Conservation (phyloP, 53 echinoderm and acorn worm species). For the Holothuria leucospilota region DNA sequence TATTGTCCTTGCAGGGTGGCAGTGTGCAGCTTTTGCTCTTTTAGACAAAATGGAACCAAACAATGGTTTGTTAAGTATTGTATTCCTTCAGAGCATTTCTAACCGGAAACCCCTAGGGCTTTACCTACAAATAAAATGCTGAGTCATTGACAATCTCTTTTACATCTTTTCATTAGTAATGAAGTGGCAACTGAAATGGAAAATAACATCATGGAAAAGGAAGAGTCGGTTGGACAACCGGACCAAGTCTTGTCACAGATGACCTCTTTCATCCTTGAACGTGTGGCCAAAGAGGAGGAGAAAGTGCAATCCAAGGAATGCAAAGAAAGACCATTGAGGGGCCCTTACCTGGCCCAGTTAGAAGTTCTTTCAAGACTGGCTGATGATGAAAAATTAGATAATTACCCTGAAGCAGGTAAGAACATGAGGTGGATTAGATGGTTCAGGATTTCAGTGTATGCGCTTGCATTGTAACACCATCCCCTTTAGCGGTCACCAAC, state of each 20-base stretch:
- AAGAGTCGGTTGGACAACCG: slow-evolving; percentile 30
- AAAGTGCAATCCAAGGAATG: slow-evolving; percentile 37
- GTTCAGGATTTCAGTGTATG: too few relatives aligned
- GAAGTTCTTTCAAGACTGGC: slow-evolving; percentile 62
- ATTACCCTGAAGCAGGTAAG: slow-evolving; percentile 31
- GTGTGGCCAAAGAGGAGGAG: slow-evolving; percentile 55
- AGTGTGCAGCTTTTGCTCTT: too few relatives aligned
- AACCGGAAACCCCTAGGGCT: too few relatives aligned
- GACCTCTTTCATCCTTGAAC: slow-evolving; percentile 66
- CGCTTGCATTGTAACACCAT: too few relatives aligned
- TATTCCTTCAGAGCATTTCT: too few relatives aligned
- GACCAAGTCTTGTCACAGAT: slow-evolving; percentile 68
- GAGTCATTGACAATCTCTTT: too few relatives aligned
- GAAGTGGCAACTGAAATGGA: background rate
- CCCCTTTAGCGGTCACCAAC: too few relatives aligned
- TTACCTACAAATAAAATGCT: too few relatives aligned
- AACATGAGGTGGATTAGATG: too few relatives aligned
- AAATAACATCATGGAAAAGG: background rate
- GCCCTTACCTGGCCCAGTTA: slow-evolving; percentile 77
- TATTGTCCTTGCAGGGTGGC: too few relatives aligned
- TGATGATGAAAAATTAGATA: slow-evolving; percentile 15
- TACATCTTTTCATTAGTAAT: background rate
- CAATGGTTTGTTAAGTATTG: too few relatives aligned
- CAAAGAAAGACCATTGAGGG: slow-evolving; percentile 58
- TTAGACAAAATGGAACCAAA: too few relatives aligned